A percentile compares a stretch with the other conserved stretches of the same genome.
These are phyloP conservation scores for Cepphus grylle DNA, from an alignment of 2,113 vertebrate species.

Conservation along the genomic window DNA sequence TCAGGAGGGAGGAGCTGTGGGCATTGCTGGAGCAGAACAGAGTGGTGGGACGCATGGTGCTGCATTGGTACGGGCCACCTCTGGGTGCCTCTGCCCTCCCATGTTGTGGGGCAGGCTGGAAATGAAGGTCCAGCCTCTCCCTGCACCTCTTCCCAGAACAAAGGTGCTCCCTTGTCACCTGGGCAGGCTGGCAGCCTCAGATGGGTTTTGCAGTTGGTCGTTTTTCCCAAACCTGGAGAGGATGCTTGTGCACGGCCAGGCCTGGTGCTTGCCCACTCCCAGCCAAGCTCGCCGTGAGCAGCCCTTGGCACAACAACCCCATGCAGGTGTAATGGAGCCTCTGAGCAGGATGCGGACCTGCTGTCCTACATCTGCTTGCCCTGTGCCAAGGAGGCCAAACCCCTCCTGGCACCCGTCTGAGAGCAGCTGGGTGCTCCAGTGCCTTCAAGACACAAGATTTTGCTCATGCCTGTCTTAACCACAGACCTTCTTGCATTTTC, in stretches of 20 bases:
- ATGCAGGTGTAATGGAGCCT: not conserved
- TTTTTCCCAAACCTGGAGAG: not conserved
- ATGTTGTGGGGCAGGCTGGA: not conserved
- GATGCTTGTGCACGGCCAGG: not conserved
- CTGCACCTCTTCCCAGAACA: not conserved
- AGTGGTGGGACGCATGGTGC: not conserved
- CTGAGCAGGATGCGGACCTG: not conserved
- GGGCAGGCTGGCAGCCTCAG: not conserved
- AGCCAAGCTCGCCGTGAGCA: not conserved
- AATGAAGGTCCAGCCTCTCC: not conserved
- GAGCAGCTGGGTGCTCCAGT: not conserved
- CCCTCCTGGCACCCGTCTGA: not conserved
- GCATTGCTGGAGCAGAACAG: not conserved
- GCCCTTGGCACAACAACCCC: not conserved
- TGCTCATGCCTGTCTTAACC: not conserved
- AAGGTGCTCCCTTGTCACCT: not conserved
- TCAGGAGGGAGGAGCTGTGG: not conserved
- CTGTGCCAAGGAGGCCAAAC: not conserved
- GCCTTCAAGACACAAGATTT: not conserved
- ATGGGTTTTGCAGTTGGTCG: not conserved
- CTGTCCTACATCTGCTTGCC: not conserved
- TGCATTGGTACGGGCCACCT: not conserved
- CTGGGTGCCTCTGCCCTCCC: not conserved
- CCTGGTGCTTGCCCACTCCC: not conserved
- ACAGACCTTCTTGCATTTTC: not conserved